Base-by-base conservation (phyloP, 2,113 vertebrate species). In the Syrrhaptes paradoxus region DNA sequence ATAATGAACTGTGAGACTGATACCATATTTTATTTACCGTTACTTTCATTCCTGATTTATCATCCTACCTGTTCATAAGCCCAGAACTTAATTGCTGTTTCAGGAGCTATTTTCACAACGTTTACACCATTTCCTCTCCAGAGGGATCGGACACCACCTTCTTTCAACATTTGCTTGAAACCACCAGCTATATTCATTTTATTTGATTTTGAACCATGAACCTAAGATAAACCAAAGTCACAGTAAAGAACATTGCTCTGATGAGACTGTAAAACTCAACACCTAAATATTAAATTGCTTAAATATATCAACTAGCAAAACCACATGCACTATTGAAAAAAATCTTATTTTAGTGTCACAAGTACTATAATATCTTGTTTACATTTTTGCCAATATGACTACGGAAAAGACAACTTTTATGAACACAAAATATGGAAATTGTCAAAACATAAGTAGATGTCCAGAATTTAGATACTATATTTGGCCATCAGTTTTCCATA, bases 81-180 rank as follows among this genome's bases (percentile, higher is more conserved):
- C 98, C 98, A 99, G 94, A 99, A 99, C 87, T 99, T 99, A 96
- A 99, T 98, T 36, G 99, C 99, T 1, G 99, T 99, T 98, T 99
- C 99, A 1, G 99, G 99, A 78, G 99, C 99, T 22, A 99, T 99
- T 97, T 99, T 99, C 87, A 99, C 97, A 89, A 99, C 99, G 57
- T 99, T 99, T 45, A 98, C 98, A 78, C 99, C 99, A 31, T 99
- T 99, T 86, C 99, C 99, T 59, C 99, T 98, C 99, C 99, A 99
- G 74, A 99, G 98, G 2, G 99, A 99, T 14, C 84, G 95, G 31
- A 98, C 25, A 10, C 99, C 99, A 75, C 99, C 99, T 97, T 99
- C 99, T 67, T 87, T 97, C 65, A 99, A 96, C 99, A 99, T 99
- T 91, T 98, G 98, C 86, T 96, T 98, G 92, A 99, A 98, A 85